Conservation (phyloP, 2,113 vertebrate genomes). For the Pluvialis apricaria region DNA sequence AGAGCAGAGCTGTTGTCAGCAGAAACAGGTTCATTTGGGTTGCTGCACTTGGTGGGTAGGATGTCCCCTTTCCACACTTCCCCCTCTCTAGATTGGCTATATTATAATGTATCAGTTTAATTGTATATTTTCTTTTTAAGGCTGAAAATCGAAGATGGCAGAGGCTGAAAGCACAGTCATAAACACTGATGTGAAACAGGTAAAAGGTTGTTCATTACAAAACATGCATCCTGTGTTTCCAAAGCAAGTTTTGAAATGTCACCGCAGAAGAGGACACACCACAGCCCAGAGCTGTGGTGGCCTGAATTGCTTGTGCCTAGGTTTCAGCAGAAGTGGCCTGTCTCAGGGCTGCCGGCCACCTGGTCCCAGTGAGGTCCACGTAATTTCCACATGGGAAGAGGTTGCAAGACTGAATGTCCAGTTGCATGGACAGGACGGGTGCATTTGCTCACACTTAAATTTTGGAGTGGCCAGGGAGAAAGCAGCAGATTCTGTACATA, state of each 20-base stretch:
- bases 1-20: background rate
- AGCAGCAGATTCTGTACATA: background rate
- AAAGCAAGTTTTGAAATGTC: background rate
- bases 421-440: background rate
- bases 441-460: background rate
- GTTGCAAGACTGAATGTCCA: background rate
- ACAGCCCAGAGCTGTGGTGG: background rate
- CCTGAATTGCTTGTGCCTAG: background rate
- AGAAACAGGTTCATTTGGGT: background rate
- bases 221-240: background rate
- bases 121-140: background rate
- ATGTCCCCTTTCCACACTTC: background rate
- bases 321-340: background rate
- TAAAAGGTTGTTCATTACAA: constrained; percentile 7
- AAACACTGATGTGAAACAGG: constrained; percentile 61
- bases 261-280: background rate
- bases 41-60: background rate
- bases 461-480: background rate
- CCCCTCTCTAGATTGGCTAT: background rate
- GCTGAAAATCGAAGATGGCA: constrained; percentile 33
- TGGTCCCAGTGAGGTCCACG: background rate
- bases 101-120: background rate
- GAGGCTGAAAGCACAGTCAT: constrained; percentile 41
- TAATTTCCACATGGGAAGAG: background rate
- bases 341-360: background rate